A percentile compares a stretch with the other conserved stretches of the same genome.
These are phyloP conservation scores for Lasioglossum baleicum DNA, from an alignment of 1,140 invertebrate genomes.

Conservation along the genomic window DNA sequence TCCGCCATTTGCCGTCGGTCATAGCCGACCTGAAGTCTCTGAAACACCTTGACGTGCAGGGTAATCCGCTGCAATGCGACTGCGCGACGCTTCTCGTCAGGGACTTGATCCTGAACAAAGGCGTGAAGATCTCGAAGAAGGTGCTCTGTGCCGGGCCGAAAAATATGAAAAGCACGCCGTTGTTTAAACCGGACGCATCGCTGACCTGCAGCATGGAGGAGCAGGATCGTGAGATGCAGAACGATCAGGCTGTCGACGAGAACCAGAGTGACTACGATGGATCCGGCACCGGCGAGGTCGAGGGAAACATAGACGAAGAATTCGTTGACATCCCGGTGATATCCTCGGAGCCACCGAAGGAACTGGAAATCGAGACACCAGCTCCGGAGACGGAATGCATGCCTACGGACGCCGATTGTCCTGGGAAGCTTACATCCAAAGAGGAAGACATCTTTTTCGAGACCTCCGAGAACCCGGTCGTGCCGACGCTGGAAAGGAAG, in stretches of 20 bases:
- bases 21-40: constrained; percentile 81
- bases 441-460: constrained; percentile 69
- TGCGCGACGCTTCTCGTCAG: constrained; percentile 68
- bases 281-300: not conserved
- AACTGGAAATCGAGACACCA: constrained; percentile 45
- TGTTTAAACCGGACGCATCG: constrained; percentile 63
- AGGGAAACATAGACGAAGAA: not conserved
- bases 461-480: constrained; percentile 54
- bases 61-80: constrained; percentile 85
- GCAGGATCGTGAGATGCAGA: constrained; percentile 73
- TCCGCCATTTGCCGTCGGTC: constrained; percentile 65
- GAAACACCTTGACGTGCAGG: constrained; percentile 82
- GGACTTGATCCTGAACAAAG: constrained; percentile 63
- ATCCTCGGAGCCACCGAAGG: not conserved
- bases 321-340: not conserved
- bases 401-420: not conserved
- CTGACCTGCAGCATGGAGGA: constrained; percentile 68
- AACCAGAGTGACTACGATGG: not conserved
- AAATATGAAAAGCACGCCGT: constrained; percentile 57
- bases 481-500: constrained; percentile 8
- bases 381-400: not conserved
- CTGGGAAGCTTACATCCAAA: not conserved
- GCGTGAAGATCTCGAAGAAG: constrained; percentile 69
- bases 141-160: constrained; percentile 63
- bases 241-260: constrained; percentile 63